Evolutionary conservation across 2,113 vertebrate species (phyloP), one percentile per base, ranked within the genome.

Genomic region (Malurus alboscapulatus): DNA sequence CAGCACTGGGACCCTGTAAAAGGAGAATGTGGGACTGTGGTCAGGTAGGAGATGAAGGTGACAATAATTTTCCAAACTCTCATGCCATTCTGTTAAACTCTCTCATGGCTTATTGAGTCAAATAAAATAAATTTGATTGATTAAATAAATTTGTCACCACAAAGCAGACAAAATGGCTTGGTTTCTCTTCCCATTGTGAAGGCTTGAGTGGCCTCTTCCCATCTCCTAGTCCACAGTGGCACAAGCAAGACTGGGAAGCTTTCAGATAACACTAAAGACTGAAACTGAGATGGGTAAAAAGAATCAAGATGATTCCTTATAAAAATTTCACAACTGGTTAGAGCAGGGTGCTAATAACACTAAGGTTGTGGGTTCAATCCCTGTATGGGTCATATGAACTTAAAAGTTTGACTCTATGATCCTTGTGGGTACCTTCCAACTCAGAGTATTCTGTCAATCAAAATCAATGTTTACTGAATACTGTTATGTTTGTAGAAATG

Each of bases 351-450:
- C 53, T 67, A 44, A 20, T 59, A 58, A 36, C 21, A 76, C 7
- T 21, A 17, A 22, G 17, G 7, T 44, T 67, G 14, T 14, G 17
- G 17, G 14, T 44, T 51, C 45, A 32, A 15, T 15, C 17, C 32
- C 5, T 76, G 8, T 36, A 32, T 0, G 0, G 36, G 11, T 26
- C 17, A 44, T 26, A 21, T 26, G 8, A 26, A 14, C 44, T 36
- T 44, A 59, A 44, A 14, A 44, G 36, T 12, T 32, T 17, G 7
- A 32, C 26, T 76, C 9, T 1, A 11, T 34, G 11, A 44, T 59
- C 17, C 5, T 36, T 51, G 53, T 67, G 11, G 9, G 45, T 36
- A 12, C 32, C 54, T 59, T 86, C 26, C 21, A 68, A 12, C 9
- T 22, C 26, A 36, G 72, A 76, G 17, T 32, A 59, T 51, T 67